A percentile compares a stretch with the other conserved stretches of the same genome.
Evolutionary conservation across 2,888 invertebrate genomes (phyloP).

Genomic region (Carcina quercana): DNA sequence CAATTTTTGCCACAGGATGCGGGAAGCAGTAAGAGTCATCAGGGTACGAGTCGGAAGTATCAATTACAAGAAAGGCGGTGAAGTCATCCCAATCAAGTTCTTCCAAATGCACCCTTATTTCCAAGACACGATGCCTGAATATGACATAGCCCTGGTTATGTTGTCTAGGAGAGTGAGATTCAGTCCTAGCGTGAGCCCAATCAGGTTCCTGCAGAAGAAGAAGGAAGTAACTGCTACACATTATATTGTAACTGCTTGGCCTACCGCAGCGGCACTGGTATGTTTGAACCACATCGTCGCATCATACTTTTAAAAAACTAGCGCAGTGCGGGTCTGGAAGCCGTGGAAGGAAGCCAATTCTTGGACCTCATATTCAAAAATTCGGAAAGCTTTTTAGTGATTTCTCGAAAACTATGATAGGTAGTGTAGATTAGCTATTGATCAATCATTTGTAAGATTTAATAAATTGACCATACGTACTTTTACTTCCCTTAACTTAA

Average conservation of each 20-base stretch:
- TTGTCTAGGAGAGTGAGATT: slow-evolving; percentile 30
- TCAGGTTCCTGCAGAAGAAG: slow-evolving; percentile 29
- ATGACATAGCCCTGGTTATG: slow-evolving; percentile 45
- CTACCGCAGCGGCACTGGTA: slow-evolving; percentile 21
- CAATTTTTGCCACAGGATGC: slow-evolving; percentile 29
- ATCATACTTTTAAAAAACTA: too few species aligned
- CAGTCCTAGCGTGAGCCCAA: slow-evolving; percentile 31
- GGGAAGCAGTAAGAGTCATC: slow-evolving; percentile 34
- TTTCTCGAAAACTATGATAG: too few species aligned
- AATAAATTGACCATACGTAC: too few species aligned
- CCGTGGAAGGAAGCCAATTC: neutral
- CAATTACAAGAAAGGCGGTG: slow-evolving; percentile 50
- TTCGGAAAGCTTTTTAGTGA: too few species aligned
- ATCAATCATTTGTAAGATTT: too few species aligned
- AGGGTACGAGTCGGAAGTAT: slow-evolving; percentile 50
- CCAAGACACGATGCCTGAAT: slow-evolving; percentile 41
- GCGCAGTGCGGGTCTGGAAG: too few species aligned
- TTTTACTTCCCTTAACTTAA: too few species aligned
- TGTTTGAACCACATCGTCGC: neutral
- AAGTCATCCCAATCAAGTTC: slow-evolving; percentile 36
- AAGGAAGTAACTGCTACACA: slow-evolving; percentile 34
- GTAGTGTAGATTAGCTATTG: too few species aligned
- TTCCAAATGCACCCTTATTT: slow-evolving; percentile 50
- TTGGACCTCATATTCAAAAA: too few species aligned
- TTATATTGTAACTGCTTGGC: slow-evolving; percentile 51